These are phyloP conservation scores for Aelia acuminata DNA, from an alignment of 2,888 invertebrate species.

Conservation along the genomic window DNA sequence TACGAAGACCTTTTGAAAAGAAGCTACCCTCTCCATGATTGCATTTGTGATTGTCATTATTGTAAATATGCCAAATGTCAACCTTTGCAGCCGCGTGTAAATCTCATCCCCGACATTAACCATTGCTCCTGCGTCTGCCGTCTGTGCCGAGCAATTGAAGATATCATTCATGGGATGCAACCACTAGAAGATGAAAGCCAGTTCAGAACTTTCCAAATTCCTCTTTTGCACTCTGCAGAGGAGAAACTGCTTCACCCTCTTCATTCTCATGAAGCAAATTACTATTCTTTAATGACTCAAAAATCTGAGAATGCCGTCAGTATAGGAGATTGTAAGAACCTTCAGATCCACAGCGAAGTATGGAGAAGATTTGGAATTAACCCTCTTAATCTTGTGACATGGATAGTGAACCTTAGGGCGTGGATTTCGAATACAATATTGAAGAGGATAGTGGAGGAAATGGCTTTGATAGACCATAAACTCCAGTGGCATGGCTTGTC, in stretches of 20 bases:
- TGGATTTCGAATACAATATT: constrained; percentile 41
- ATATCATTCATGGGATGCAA: not conserved
- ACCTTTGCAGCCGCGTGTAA: not conserved
- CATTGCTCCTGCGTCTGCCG: constrained; percentile 17
- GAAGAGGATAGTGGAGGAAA: not conserved
- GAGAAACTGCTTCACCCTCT: not conserved
- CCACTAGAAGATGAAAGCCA: constrained; percentile 1
- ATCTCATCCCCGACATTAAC: constrained; percentile 1
- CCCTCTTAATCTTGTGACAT: not conserved
- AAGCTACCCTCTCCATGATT: constrained; percentile 20
- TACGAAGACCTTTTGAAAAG: not conserved
- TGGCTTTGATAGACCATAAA: not conserved
- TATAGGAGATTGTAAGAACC: not conserved
- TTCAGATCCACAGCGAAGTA: constrained; percentile 11
- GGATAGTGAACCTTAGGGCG: not conserved
- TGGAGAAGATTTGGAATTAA: constrained; percentile 27
- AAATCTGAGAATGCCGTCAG: not conserved
- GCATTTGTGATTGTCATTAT: constrained; percentile 27
- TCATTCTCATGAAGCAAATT: not conserved
- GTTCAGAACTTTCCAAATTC: not conserved
- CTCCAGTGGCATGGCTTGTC: not conserved
- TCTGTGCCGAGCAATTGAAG: constrained; percentile 24
- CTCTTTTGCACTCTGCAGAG: not conserved
- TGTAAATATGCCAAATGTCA: not conserved
- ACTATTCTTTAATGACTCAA: not conserved